Evolutionary conservation across 92 coral and sea anemone genomes (phyloP).

Genomic region (Epizoanthus scotinus): DNA sequence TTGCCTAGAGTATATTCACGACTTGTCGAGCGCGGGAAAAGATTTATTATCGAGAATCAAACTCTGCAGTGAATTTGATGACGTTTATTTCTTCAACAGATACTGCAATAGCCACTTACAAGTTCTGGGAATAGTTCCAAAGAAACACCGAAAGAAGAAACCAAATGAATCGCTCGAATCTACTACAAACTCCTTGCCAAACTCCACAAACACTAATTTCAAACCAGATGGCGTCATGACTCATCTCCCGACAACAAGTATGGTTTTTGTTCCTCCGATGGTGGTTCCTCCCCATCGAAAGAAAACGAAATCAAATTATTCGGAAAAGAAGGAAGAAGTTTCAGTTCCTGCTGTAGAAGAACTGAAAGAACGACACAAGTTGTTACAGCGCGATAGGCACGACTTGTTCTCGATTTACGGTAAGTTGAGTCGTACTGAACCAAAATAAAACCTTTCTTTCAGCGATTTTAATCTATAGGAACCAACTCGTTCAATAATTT

Average conservation of each 20-base stretch:
- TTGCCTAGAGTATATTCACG: background rate
- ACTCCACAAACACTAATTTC: slow-evolving; percentile 52
- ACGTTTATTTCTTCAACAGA: slow-evolving; percentile 57
- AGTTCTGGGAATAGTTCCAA: slow-evolving; percentile 97
- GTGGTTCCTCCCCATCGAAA: slow-evolving; percentile 66
- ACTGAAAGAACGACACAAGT: slow-evolving; percentile 65
- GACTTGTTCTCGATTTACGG: slow-evolving; percentile 87
- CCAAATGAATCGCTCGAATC: slow-evolving; percentile 70
- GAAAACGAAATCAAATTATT: slow-evolving; percentile 58
- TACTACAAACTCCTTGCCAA: slow-evolving; percentile 58
- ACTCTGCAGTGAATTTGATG: slow-evolving; percentile 29
- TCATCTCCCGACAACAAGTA: slow-evolving; percentile 66
- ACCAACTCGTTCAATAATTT: background rate
- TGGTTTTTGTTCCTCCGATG: slow-evolving; percentile 72
- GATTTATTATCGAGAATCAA: slow-evolving; percentile 1
- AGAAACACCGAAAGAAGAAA: slow-evolving; percentile 93
- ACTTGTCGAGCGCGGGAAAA: slow-evolving; percentile 27
- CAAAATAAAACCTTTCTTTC: background rate
- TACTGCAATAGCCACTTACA: slow-evolving; percentile 99
- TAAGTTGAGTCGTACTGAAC: slow-evolving; percentile 49
- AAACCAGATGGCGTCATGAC: slow-evolving; percentile 82
- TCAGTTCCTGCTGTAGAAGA: slow-evolving; percentile 69
- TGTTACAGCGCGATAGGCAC: slow-evolving; percentile 63
- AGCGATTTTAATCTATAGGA: background rate
- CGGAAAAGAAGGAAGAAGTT: slow-evolving; percentile 50